Evolutionary conservation across 2,888 invertebrate genomes (phyloP), one percentile per base, ranked within the genome.

Genomic region (Acleris holmiana): DNA sequence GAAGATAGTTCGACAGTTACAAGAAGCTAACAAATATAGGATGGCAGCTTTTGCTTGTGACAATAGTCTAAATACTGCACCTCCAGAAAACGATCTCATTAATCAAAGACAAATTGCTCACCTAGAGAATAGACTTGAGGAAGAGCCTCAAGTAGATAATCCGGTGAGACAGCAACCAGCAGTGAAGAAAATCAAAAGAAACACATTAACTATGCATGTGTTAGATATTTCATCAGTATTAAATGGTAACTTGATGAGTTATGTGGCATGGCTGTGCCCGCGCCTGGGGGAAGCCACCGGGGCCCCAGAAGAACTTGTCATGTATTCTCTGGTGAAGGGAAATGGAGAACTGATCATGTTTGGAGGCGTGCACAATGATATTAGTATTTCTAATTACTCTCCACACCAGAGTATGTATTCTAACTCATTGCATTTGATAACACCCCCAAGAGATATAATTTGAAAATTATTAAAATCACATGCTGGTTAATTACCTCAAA

Each of bases 331-430:
- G 74, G 96, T 98, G 5, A 95, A 96, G 70, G 99, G 98, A 15
- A 96, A 97, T 80, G 97, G 97, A 13, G 99, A 99, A 91, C 88
- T 99, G 29, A 96, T 99, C 60, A 96, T 99, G 94, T 99, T 99
- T 91, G 99, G 99, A n/a, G 99, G 99, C 65, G 97, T 99, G 71
- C 95, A 96, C 76, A 97, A 97, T 83, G 96, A 97, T 82, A 93
- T 94, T 64, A 93, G 93, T 68, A 93, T 95, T 68, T 84, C 94
- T 68, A 94, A 94, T 77, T 88, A 86, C 68, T 79, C 88, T 69
- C 94, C 94, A 73, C 95, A 95, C 79, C 89, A 89, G 77, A 86
- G 83, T 73, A 94, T 95, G 86, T 96, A 96, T 78, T 96, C 96
- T 47, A 96, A 96, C 89, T 94, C 95, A 63, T 88, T 96, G 78